Evolutionary conservation across 2,797 vertebrate species (phyloP).

Genomic region (Eulemur mongoz): DNA sequence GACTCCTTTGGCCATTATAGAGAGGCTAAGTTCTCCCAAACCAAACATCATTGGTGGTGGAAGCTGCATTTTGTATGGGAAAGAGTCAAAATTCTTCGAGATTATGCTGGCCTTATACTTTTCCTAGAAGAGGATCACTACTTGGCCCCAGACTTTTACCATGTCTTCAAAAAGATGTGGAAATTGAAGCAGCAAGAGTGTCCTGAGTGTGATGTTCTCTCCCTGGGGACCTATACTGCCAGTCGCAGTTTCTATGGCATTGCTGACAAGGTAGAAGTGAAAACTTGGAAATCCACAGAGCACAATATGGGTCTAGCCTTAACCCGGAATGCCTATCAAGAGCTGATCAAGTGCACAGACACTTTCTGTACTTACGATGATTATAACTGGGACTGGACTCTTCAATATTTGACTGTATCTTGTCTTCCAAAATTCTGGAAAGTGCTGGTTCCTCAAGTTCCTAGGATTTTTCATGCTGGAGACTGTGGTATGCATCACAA

Average conservation of each 20-base stretch:
- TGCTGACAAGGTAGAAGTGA: slow-evolving; percentile 95
- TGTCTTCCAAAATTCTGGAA: slow-evolving; percentile 98
- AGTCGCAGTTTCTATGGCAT: slow-evolving; percentile 88
- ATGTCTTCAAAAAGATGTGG: slow-evolving; percentile 92
- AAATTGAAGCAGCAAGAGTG: slow-evolving; percentile 90
- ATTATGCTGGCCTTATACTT: slow-evolving; percentile 91
- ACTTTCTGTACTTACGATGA: slow-evolving; percentile 98
- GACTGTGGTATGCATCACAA: slow-evolving; percentile 99
- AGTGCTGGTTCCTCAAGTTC: slow-evolving; percentile 95
- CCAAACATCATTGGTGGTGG: slow-evolving; percentile 99
- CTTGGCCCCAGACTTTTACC: slow-evolving; percentile 94
- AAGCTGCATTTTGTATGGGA: slow-evolving; percentile 99
- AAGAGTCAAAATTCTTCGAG: slow-evolving; percentile 90
- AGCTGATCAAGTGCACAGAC: slow-evolving; percentile 94
- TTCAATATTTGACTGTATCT: slow-evolving; percentile 94
- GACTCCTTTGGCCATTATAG: slow-evolving; percentile 98
- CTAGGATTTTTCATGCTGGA: slow-evolving; percentile 96
- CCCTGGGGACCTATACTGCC: slow-evolving; percentile 92
- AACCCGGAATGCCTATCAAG: slow-evolving; percentile 92
- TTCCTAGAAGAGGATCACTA: slow-evolving; percentile 98
- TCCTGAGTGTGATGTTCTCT: slow-evolving; percentile 94
- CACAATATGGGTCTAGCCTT: slow-evolving; percentile 99
- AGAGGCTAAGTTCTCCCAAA: slow-evolving; percentile 97
- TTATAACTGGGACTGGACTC: slow-evolving; percentile 99
- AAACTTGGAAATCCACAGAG: slow-evolving; percentile 98